Evolutionary conservation across 2,113 vertebrate genomes (phyloP).

Genomic region (Tragelaphus imberbis): DNA sequence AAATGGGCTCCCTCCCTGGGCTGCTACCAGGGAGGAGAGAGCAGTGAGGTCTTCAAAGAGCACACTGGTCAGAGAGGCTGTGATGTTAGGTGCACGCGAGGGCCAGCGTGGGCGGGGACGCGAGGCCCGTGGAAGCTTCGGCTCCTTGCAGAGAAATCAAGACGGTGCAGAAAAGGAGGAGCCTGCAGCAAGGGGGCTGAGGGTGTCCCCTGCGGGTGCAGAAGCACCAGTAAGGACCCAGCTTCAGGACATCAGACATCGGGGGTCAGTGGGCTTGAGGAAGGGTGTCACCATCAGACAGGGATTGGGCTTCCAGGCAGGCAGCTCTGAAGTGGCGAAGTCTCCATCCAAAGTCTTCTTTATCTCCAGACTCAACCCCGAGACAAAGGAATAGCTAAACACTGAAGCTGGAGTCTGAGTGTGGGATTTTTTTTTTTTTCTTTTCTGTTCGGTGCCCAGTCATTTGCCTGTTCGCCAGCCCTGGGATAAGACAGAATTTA

Average conservation of each 20-base stretch:
- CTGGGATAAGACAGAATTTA: constrained; percentile 5
- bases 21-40: background rate
- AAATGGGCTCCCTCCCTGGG: too few species aligned
- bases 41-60: background rate
- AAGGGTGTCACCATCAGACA: too few species aligned
- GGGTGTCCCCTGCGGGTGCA: background rate
- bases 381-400: background rate
- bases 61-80: background rate
- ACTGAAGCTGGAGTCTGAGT: background rate
- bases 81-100: background rate
- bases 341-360: background rate
- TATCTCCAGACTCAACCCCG: background rate
- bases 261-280: background rate
- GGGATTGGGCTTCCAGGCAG: background rate
- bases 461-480: constrained; percentile 14
- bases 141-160: background rate
- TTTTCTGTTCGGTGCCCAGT: background rate
- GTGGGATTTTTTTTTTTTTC: background rate
- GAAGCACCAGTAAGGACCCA: background rate
- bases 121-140: background rate
- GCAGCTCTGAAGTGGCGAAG: background rate
- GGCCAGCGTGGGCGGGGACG: fast-evolving
- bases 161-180: background rate
- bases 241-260: background rate
- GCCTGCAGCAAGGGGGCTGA: background rate